These are phyloP conservation scores for Helostoma temminkii DNA, from an alignment of 2,797 vertebrate genomes.

Conservation along the genomic window DNA sequence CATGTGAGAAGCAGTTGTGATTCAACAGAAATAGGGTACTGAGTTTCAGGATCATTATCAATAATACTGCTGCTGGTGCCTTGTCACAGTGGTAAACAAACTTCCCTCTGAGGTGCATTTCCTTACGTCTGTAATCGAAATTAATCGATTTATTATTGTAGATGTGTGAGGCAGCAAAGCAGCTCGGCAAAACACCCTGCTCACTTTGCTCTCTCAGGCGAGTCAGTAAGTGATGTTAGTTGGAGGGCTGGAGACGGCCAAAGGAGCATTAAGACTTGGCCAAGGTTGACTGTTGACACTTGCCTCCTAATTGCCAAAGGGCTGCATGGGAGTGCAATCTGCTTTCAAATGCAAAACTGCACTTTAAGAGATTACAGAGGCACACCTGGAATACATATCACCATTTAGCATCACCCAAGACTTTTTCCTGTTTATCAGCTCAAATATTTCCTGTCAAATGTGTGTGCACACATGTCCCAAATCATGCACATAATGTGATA, in stretches of 20 bases:
- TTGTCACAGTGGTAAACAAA: conserved; percentile 34
- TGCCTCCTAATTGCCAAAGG: conserved; percentile 69
- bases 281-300: conserved; percentile 76
- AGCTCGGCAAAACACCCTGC: conserved; percentile 4
- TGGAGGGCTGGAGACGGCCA: conserved; percentile 63
- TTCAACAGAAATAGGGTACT: conserved; percentile 18
- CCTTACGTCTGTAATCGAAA: conserved; percentile 38
- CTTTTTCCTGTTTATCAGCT: conserved; percentile 57
- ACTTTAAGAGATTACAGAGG: conserved; percentile 79
- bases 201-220: conserved; percentile 30
- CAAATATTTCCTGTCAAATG: conserved; percentile 30
- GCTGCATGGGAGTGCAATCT: conserved; percentile 65
- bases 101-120: conserved; percentile 17
- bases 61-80: conserved; percentile 15
- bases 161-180: conserved; percentile 31
- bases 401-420: conserved; percentile 62
- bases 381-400: conserved; percentile 76
- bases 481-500: conserved; percentile 13
- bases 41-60: conserved; percentile 18
- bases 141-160: conserved; percentile 51
- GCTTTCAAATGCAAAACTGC: conserved; percentile 79
- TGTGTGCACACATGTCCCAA: not conserved
- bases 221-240: conserved; percentile 59
- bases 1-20: not conserved
- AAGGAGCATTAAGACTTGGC: conserved; percentile 73